Evolutionary conservation across 2,113 vertebrate genomes (phyloP), one percentile per base, ranked within the genome.

Genomic region (Australoheros scitulus): DNA sequence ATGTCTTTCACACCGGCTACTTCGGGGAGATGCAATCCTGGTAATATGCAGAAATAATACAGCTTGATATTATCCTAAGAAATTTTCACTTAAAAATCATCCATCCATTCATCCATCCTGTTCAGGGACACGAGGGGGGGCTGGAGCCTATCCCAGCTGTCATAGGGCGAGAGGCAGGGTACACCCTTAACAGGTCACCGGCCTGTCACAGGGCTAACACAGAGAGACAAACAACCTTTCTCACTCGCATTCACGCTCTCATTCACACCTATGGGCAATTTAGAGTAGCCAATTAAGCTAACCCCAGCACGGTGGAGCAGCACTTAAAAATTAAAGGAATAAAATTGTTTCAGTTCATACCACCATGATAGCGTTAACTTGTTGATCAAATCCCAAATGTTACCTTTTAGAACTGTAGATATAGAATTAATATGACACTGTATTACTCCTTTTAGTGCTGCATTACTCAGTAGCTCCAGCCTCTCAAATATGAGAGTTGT

Each of bases 1-100:
- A 90, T 72, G 89, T 91, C 82, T 87, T 87, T 88, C 74, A 17
- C 81, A 18, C 83, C 17, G 80, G 84, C 82, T 65, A 61, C 82
- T 88, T 82, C 60, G 50, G 78, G 26, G 64, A 89, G 76, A 81
- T 90, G 81, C 36, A 22, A 77, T 76, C 50, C 72, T 61, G 81
- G 77, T 85, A 61, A 87, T 76, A 88, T 82, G 75, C 76, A 55
- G 68, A 81, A 79, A 84, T 22, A 77, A 82, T 50, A 6, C 24
- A 68, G 59, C 59, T 9, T 29, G 82, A 76, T 61, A 70, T 26
- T 17, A 7, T 52, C 17, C 15, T 55, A 55, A 72, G 47, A 72
- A 72, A 72, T 14, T 3, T 8, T n/a, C 1, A 52, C 32, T 32
- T 72, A 52, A 50, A 55, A 72, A 55, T 72, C n/a, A n/a, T n/a